Evolutionary conservation across 1,140 invertebrate species (phyloP).

Genomic region (Eueides isabella): DNA sequence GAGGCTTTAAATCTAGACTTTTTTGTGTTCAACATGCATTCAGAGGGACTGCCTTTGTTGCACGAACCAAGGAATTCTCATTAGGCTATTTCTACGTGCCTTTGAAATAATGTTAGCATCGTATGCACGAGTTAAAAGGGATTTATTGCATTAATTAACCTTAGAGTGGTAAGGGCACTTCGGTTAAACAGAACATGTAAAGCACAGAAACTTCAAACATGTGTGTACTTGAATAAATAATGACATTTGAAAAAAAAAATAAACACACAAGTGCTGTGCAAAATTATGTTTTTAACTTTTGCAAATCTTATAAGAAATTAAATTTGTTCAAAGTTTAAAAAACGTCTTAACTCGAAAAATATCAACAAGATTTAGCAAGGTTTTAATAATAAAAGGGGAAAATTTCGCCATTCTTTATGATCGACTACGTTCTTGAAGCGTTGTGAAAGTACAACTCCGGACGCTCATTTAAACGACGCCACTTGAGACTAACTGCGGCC

Average conservation of each 20-base stretch:
- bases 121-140: constrained; percentile 53
- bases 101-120: constrained; percentile 72
- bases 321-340: constrained; percentile 25
- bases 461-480: constrained; percentile 64
- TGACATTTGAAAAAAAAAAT: background rate
- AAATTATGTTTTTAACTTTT: background rate
- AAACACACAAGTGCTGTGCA: background rate
- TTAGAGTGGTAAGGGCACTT: constrained; percentile 49
- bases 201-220: constrained; percentile 16
- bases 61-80: constrained; percentile 67
- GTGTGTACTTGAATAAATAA: background rate
- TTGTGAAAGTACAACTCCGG: constrained; percentile 47
- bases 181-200: constrained; percentile 42
- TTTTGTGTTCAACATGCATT: constrained; percentile 70
- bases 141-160: constrained; percentile 64
- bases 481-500: constrained; percentile 66
- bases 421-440: constrained; percentile 47
- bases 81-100: constrained; percentile 69
- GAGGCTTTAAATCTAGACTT: constrained; percentile 67
- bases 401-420: constrained; percentile 47
- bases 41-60: constrained; percentile 68
- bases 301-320: background rate
- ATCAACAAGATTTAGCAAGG: constrained; percentile 11
- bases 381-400: constrained; percentile 35
- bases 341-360: constrained; percentile 19